Conservation (phyloP, 2,113 vertebrate species). For the Myrmophylax atrothorax region DNA sequence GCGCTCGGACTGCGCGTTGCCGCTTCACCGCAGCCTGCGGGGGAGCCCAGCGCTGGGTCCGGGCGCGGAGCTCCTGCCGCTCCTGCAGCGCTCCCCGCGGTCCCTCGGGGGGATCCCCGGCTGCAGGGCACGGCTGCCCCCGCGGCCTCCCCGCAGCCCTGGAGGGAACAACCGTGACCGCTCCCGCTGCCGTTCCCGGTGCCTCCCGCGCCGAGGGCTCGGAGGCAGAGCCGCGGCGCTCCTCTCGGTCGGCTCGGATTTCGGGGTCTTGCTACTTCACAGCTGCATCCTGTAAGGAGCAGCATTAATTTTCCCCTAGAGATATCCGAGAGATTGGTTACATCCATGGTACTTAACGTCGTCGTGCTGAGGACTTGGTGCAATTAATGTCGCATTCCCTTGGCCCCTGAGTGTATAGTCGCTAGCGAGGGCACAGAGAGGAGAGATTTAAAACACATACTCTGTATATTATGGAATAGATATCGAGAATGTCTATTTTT, state of each 20-base stretch:
- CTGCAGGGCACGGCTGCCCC: not conserved
- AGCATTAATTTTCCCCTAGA: not conserved
- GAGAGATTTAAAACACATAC: not conserved
- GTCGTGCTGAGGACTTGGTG: not conserved
- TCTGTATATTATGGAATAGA: not conserved
- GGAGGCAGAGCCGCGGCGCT: not conserved
- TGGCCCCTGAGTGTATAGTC: not conserved
- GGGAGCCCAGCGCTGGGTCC: not conserved
- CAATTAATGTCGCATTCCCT: not conserved
- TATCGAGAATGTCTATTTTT: not conserved
- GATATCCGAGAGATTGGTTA: not conserved
- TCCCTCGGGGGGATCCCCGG: not conserved
- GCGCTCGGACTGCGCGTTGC: not conserved
- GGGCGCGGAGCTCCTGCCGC: not conserved
- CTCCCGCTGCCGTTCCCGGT: not conserved
- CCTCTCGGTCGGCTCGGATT: not conserved
- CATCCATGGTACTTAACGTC: not conserved
- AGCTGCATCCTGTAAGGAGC: not conserved
- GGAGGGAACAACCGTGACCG: not conserved
- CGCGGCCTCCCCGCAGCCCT: not conserved
- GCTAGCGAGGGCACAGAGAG: not conserved
- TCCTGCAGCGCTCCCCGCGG: not conserved
- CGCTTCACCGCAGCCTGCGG: not conserved
- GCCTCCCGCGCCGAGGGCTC: not conserved
- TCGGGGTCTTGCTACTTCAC: not conserved